Evolutionary conservation across 2,797 vertebrate species (phyloP).

Genomic region (Huso huso): DNA sequence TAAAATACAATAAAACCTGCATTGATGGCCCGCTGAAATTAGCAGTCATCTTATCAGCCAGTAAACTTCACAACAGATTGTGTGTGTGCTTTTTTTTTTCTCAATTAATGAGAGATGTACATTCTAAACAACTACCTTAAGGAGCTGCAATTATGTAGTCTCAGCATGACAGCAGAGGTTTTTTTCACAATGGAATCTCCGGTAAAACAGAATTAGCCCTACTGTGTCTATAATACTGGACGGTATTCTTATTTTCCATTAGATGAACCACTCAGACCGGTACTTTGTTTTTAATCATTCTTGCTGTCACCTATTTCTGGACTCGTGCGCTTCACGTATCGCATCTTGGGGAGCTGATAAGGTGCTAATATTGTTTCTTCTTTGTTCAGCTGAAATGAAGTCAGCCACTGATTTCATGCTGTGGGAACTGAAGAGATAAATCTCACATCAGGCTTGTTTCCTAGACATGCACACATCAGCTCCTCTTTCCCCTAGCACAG

Average conservation of each 20-base stretch:
- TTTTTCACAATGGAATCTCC: too few species aligned
- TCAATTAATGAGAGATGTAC: too few species aligned
- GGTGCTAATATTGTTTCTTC: neutral
- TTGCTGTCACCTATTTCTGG: conserved; percentile 1
- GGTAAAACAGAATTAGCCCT: too few species aligned
- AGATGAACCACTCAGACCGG: neutral
- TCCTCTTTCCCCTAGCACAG: neutral
- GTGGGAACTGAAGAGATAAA: conserved; percentile 1
- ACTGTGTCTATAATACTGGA: neutral
- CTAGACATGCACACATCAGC: conserved; percentile 1
- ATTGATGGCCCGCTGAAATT: too few species aligned
- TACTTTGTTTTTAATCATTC: neutral
- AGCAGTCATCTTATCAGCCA: too few species aligned
- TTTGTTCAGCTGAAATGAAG: neutral
- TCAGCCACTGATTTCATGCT: neutral
- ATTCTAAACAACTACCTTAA: too few species aligned
- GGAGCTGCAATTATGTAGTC: too few species aligned
- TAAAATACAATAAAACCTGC: too few species aligned
- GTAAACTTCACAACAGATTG: too few species aligned
- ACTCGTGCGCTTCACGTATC: neutral
- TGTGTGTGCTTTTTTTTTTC: too few species aligned
- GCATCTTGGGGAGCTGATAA: neutral
- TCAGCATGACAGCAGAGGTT: too few species aligned
- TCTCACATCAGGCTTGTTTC: neutral
- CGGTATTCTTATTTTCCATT: neutral